These are phyloP conservation scores for Melospiza georgiana DNA, from an alignment of 2,113 vertebrate genomes.

Conservation along the genomic window DNA sequence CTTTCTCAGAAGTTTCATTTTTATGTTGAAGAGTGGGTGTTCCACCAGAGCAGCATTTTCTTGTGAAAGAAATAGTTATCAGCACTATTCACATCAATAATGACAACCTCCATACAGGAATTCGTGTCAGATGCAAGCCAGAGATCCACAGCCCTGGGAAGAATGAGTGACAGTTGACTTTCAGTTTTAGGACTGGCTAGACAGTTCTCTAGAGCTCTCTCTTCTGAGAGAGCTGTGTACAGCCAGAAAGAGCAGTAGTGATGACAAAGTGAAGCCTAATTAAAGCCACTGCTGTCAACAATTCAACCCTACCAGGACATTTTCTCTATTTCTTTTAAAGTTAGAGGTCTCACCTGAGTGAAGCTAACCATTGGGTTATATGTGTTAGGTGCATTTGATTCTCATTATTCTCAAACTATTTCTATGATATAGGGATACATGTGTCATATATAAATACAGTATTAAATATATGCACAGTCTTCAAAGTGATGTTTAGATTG, in stretches of 20 bases:
- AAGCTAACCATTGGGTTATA: neutral
- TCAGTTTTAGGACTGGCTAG: conserved; percentile 22
- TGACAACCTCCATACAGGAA: neutral
- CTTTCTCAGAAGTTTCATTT: neutral
- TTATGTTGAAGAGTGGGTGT: neutral
- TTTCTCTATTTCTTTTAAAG: neutral
- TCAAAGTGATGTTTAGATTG: neutral
- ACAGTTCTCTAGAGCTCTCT: neutral
- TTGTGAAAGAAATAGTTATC: neutral
- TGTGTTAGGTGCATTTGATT: neutral
- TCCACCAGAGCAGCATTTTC: neutral
- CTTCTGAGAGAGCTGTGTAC: neutral
- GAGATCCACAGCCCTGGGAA: conserved; percentile 5
- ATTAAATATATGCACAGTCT: neutral
- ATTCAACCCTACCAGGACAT: neutral
- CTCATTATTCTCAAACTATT: neutral
- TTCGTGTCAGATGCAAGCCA: neutral
- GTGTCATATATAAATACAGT: neutral
- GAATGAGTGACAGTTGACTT: conserved; percentile 56
- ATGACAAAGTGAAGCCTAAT: conserved; percentile 31
- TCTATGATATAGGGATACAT: neutral
- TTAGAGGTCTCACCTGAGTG: neutral
- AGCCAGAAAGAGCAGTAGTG: neutral
- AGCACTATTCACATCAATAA: conserved; percentile 5
- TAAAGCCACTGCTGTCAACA: neutral